A percentile compares a stretch with the other conserved stretches of the same genome.
phyloP scores from a whole-genome alignment of 1,140 invertebrate genomes.

The Tachypleus tridentatus region DNA sequence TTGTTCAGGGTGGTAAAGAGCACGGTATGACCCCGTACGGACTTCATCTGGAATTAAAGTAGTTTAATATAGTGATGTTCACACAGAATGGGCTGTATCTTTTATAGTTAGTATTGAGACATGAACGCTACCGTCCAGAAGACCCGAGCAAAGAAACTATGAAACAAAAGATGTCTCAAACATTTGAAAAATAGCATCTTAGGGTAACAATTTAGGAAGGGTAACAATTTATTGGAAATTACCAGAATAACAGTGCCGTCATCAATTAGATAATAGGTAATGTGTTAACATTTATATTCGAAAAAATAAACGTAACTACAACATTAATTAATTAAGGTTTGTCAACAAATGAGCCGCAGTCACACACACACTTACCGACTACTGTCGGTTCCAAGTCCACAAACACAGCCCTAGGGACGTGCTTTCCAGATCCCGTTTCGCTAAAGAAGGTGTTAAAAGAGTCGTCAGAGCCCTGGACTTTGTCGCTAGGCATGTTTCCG shows the following conservation, averaged over 20 bases:
- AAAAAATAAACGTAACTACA: no score
- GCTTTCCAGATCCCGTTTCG: conserved; percentile 75
- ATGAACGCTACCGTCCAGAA: not conserved
- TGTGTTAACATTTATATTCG: no score
- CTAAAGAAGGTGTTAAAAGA: conserved; percentile 84
- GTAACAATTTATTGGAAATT: not conserved
- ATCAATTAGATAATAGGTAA: not conserved
- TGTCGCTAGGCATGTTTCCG: conserved; percentile 31
- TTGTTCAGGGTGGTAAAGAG: conserved; percentile 57
- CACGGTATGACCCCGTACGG: conserved; percentile 47
- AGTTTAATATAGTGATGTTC: not conserved
- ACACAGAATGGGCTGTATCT: not conserved
- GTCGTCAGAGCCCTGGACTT: conserved; percentile 51
- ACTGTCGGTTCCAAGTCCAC: conserved; percentile 80
- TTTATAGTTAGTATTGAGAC: not conserved
- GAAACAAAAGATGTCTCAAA: no score
- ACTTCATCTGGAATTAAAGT: conserved; percentile 34
- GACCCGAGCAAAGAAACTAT: no score
- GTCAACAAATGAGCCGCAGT: not conserved
- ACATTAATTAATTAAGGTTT: no score
- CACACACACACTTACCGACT: conserved; percentile 49
- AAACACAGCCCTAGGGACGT: conserved; percentile 69
- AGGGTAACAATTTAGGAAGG: not conserved
- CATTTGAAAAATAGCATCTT: no score
- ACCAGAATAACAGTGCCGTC: not conserved